Percentiles rank a stretch among this genome's conserved stretches.
Evolutionary conservation across 1,140 invertebrate species (phyloP).

Genomic region (Saccostrea cuccullata): DNA sequence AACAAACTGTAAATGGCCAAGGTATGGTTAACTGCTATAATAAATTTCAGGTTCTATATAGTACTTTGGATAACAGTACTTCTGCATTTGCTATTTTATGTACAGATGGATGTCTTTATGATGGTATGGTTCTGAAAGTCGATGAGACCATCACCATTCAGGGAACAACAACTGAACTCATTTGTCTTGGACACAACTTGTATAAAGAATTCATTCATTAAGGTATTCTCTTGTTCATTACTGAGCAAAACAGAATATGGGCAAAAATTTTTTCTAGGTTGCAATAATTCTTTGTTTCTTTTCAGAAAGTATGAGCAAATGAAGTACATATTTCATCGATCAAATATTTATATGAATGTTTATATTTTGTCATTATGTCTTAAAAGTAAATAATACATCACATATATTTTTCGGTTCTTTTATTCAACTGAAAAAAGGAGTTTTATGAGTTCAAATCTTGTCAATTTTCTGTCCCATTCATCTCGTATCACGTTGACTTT

Average conservation of each 20-base stretch:
- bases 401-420: no score
- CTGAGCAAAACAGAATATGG: neutral
- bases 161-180: conserved; percentile 32
- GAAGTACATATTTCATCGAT: neutral
- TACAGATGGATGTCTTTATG: conserved; percentile 56
- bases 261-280: neutral
- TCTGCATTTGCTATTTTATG: neutral
- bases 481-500: no score
- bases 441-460: no score
- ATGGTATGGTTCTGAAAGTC: conserved; percentile 47
- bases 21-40: neutral
- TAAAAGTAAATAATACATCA: no score
- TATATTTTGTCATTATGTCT: neutral
- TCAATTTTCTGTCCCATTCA: no score
- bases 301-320: neutral
- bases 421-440: no score
- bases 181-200: conserved; percentile 52
- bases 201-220: conserved; percentile 47
- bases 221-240: neutral
- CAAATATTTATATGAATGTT: neutral
- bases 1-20: conserved; percentile 46
- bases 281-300: neutral
- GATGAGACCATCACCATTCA: conserved; percentile 49
- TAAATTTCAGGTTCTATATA: neutral
- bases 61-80: neutral